Evolutionary conservation across 2,797 vertebrate species (phyloP).

Genomic region (Tiaroga cobitis): DNA sequence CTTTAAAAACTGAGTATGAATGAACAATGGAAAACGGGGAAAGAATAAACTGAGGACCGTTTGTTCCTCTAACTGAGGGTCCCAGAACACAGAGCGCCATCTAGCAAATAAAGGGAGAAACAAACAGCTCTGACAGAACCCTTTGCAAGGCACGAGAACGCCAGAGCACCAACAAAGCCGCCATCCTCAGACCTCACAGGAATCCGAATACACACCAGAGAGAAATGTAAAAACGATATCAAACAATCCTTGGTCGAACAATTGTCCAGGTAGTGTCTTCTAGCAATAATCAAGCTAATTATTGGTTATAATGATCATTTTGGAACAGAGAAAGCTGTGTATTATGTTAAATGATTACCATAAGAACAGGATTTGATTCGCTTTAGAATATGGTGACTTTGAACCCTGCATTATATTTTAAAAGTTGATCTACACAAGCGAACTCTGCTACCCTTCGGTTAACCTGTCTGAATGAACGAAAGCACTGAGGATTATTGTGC

Average conservation of each 20-base stretch:
- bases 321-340: not conserved
- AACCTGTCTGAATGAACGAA: not conserved
- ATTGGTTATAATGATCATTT: not conserved
- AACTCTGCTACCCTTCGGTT: not conserved
- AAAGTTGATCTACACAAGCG: not conserved
- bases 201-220: not conserved
- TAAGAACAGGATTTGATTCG: not conserved
- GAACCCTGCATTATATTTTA: not conserved
- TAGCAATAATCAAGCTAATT: not conserved
- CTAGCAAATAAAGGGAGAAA: slow-evolving; percentile 90
- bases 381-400: not conserved
- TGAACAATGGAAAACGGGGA: slow-evolving; percentile 60
- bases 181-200: slow-evolving; percentile 6
- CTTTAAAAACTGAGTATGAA: slow-evolving; percentile 54
- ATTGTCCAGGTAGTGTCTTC: not conserved
- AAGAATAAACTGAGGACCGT: slow-evolving; percentile 60
- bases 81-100: slow-evolving; percentile 93
- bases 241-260: not conserved
- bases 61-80: slow-evolving; percentile 73
- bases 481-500: not conserved
- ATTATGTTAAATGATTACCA: not conserved
- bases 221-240: not conserved
- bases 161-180: slow-evolving; percentile 63
- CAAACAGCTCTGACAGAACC: slow-evolving; percentile 72
- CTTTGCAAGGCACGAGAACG: slow-evolving; percentile 58